Evolutionary conservation across 2,797 vertebrate genomes (phyloP).

Genomic region (Zonotrichia albicollis): DNA sequence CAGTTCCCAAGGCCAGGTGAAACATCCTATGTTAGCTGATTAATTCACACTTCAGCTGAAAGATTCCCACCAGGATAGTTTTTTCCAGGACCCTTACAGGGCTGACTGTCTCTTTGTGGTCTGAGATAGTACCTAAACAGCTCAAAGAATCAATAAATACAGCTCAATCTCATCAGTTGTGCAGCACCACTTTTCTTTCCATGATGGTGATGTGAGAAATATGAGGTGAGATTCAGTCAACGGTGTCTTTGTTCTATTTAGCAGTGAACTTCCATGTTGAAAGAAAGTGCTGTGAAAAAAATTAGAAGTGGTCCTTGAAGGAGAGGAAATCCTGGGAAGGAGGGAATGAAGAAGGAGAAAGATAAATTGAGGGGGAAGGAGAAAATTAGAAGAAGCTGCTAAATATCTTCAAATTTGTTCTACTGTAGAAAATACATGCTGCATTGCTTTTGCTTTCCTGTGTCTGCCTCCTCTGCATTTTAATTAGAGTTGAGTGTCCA

Average conservation of each 20-base stretch:
- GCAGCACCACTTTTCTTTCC: background rate
- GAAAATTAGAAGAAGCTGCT: background rate
- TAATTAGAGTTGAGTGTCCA: background rate
- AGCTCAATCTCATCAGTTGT: background rate
- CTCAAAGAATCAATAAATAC: background rate
- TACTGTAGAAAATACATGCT: background rate
- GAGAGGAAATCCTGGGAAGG: background rate
- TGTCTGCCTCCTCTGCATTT: background rate
- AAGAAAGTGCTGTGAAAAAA: background rate
- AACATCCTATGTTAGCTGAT: background rate
- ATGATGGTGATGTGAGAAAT: background rate
- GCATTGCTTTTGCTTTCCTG: background rate
- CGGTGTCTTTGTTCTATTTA: constrained; percentile 10
- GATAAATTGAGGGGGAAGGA: background rate
- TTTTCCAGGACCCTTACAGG: background rate
- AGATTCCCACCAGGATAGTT: background rate
- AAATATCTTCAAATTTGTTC: background rate
- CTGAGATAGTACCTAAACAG: background rate
- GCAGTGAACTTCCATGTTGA: background rate
- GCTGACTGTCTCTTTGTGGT: background rate
- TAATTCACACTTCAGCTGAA: background rate
- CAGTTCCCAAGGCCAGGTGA: background rate
- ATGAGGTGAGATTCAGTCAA: background rate
- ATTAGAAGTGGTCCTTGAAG: background rate
- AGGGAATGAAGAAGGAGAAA: background rate